Evolutionary conservation across 2,797 vertebrate species (phyloP).

Genomic region (Chanos chanos): DNA sequence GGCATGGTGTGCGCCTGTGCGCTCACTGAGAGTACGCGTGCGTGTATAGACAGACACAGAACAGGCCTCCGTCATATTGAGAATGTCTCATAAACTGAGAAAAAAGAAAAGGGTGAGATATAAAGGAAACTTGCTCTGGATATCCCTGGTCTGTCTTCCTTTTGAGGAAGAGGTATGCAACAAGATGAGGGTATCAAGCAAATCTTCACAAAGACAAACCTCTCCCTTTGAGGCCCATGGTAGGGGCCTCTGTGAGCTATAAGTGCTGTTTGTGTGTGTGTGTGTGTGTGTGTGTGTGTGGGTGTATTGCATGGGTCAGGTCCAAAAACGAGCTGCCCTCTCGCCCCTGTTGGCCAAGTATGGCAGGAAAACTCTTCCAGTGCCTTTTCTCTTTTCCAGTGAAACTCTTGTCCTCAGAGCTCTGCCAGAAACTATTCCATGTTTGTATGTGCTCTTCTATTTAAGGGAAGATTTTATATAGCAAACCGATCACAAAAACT

Average conservation of each 20-base stretch:
- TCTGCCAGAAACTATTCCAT: not conserved
- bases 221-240: slow-evolving; percentile 13
- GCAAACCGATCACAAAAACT: not conserved
- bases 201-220: slow-evolving; percentile 10
- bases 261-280: not conserved
- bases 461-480: slow-evolving; percentile 31
- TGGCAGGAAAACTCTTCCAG: slow-evolving; percentile 18
- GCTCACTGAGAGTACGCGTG: slow-evolving; percentile 1
- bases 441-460: slow-evolving; percentile 14
- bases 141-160: slow-evolving; percentile 34
- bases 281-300: not conserved
- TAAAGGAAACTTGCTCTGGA: not conserved
- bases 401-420: slow-evolving; percentile 23
- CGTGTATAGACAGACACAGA: slow-evolving; percentile 25
- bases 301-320: slow-evolving; percentile 1
- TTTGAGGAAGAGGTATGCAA: slow-evolving; percentile 50
- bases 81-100: slow-evolving; percentile 18
- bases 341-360: slow-evolving; percentile 33
- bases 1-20: not conserved
- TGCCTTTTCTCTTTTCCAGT: slow-evolving; percentile 1
- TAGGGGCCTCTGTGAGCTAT: no score
- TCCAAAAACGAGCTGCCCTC: slow-evolving; percentile 29
- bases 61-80: not conserved
- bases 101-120: not conserved
- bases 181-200: not conserved